phyloP scores from a whole-genome alignment of 2,113 vertebrate species.

The Suricata suricatta region DNA sequence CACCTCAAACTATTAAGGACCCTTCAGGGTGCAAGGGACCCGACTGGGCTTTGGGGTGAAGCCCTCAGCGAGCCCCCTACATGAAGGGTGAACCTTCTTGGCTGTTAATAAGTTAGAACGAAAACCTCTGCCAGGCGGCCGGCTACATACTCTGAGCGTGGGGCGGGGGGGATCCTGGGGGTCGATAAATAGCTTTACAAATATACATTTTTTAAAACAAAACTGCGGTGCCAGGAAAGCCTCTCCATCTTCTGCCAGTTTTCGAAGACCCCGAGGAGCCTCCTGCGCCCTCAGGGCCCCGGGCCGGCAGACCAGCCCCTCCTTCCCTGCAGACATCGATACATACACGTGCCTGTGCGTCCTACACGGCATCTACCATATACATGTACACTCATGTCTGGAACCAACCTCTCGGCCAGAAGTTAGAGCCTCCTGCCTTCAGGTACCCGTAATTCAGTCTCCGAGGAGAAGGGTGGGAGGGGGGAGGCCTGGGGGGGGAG shows the following conservation, averaged over 20 bases:
- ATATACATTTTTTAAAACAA: slow-evolving; percentile 93
- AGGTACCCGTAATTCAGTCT: slow-evolving; percentile 87
- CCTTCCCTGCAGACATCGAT: background rate
- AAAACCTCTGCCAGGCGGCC: slow-evolving; percentile 84
- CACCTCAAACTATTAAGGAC: slow-evolving; percentile 83
- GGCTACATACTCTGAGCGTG: slow-evolving; percentile 86
- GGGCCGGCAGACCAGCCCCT: background rate
- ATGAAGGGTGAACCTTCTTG: slow-evolving; percentile 85
- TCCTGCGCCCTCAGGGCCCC: background rate
- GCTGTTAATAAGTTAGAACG: slow-evolving; percentile 96
- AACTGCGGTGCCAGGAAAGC: slow-evolving; percentile 86
- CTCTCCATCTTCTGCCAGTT: background rate
- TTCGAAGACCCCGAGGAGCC: background rate
- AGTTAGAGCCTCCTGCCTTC: slow-evolving; percentile 85
- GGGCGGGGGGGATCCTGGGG: background rate
- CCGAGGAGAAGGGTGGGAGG: slow-evolving; percentile 82
- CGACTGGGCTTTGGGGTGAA: background rate
- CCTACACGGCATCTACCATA: slow-evolving; percentile 88
- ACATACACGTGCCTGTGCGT: background rate
- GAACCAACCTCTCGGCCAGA: slow-evolving; percentile 89
- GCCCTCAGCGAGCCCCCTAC: slow-evolving; percentile 82
- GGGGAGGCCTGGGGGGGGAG: slow-evolving; percentile 55
- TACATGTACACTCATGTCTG: slow-evolving; percentile 90
- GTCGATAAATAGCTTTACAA: slow-evolving; percentile 99
- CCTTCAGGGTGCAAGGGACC: background rate